phyloP scores from a whole-genome alignment of 35 echinoderm and acorn worm species.

The Lytechinus pictus region DNA sequence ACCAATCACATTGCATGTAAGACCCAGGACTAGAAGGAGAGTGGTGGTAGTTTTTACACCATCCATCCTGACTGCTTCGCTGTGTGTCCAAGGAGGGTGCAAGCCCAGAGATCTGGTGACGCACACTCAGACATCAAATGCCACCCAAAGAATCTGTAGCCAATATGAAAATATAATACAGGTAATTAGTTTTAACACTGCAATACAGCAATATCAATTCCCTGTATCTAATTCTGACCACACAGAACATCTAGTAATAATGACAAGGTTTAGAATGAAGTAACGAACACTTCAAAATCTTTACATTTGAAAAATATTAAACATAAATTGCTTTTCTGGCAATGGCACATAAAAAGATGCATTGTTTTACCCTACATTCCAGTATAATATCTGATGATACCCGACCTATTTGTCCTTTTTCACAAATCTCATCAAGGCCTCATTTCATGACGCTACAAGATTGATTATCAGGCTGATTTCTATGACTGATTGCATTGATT shows the following conservation, averaged over 20 bases:
- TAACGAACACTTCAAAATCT: too few species aligned
- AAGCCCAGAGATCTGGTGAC: background rate
- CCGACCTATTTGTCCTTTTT: background rate
- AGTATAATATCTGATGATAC: background rate
- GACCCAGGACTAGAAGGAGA: slow-evolving; percentile 28
- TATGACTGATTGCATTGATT: too few species aligned
- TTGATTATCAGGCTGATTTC: too few species aligned
- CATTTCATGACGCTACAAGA: too few species aligned
- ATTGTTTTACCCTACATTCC: background rate
- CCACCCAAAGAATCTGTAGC: background rate
- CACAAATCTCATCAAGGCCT: background rate
- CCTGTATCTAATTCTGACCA: too few species aligned
- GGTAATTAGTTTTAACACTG: background rate
- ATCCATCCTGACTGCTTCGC: background rate
- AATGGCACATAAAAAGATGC: too few species aligned
- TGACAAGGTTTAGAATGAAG: too few species aligned
- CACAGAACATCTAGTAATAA: too few species aligned
- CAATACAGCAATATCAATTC: background rate
- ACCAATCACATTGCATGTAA: slow-evolving; percentile 59
- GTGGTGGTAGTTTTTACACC: background rate
- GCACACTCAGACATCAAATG: background rate
- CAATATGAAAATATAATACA: background rate
- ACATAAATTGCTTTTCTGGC: too few species aligned
- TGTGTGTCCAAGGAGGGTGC: background rate
- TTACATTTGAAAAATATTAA: too few species aligned